Evolutionary conservation across 64 coral and sea anemone species (phyloP).

Genomic region (Montipora efflorescens): DNA sequence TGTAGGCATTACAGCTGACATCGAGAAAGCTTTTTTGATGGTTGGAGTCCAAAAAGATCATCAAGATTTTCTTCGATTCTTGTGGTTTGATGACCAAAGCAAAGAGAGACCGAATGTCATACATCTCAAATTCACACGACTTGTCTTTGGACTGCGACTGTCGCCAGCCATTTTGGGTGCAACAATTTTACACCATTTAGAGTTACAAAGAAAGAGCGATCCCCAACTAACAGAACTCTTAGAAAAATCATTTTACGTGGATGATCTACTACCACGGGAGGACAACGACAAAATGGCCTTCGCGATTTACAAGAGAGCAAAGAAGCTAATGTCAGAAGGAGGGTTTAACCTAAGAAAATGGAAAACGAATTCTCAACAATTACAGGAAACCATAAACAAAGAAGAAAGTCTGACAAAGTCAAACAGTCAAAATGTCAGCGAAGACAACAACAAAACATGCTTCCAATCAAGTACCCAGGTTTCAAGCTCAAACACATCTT

Average conservation of each 20-base stretch:
- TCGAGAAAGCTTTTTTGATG: constrained; percentile 36
- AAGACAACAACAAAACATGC: too few relatives aligned
- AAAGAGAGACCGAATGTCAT: constrained; percentile 22
- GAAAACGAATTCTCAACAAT: not conserved
- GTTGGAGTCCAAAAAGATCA: constrained; percentile 46
- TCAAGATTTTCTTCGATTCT: constrained; percentile 48
- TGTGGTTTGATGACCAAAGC: constrained; percentile 50
- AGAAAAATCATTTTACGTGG: constrained; percentile 38
- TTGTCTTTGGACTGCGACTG: constrained; percentile 37
- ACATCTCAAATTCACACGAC: constrained; percentile 17
- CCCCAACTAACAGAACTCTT: not conserved
- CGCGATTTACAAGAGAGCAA: constrained; percentile 21
- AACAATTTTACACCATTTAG: constrained; percentile 20
- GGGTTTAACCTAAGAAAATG: constrained; percentile 62
- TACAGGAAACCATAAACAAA: not conserved
- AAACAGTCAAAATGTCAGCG: too few relatives aligned
- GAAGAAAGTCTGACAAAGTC: too few relatives aligned
- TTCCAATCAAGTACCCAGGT: too few relatives aligned
- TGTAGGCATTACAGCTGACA: constrained; percentile 46
- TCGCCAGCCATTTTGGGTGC: constrained; percentile 26
- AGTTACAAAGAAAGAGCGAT: not conserved
- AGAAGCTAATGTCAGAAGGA: constrained; percentile 35
- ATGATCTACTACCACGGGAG: not conserved
- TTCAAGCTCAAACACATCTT: too few relatives aligned
- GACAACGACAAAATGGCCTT: not conserved